Evolutionary conservation across 2,113 vertebrate species (phyloP), one percentile per base, ranked within the genome.

Genomic region (Etia nguti): DNA sequence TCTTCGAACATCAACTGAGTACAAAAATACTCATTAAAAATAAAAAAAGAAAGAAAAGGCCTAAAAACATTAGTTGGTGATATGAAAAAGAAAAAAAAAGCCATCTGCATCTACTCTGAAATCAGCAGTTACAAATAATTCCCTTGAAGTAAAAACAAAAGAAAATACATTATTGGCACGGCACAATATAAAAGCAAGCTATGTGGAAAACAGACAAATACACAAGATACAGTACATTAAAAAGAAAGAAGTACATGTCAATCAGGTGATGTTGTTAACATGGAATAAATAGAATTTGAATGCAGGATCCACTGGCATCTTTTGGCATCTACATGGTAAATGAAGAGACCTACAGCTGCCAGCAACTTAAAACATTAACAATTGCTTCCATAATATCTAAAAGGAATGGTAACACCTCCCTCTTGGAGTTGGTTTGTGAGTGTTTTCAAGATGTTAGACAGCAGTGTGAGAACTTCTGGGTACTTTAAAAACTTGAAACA

Each of bases 81-180:
- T 26, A 83, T 36, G 1, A 50, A 43, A 70, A 68, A 65, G 56
- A 29, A 57, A 65, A 57, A 50, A 75, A 57, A 52, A 31, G 6
- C 26, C 11, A 29, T 48, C 11, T 31, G 50, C 77, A 87, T 65
- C 9, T 57, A 87, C 62, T 88, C 22, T 84, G 70, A 65, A 79
- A 62, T 41, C 6, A 65, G 81, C 24, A 59, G 6, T 81, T 43
- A 79, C 13, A 82, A 34, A 81, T 38, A 57, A 87, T 31, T 36
- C 8, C 8, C 13, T 85, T 70, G 36, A 88, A 86, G 41, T 12
- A 48, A 86, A 48, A 18, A 82, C 43, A 79, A 48, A 84, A 43
- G 1, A 81, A 73, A 20, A 38, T 22, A 88, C 43, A 92, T 65
- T 15, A 92, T 93, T 95, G 94, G 94, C 94, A 94, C 86, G 16